phyloP scores from a whole-genome alignment of 2,113 vertebrate genomes.

The Takifugu bimaculatus region DNA sequence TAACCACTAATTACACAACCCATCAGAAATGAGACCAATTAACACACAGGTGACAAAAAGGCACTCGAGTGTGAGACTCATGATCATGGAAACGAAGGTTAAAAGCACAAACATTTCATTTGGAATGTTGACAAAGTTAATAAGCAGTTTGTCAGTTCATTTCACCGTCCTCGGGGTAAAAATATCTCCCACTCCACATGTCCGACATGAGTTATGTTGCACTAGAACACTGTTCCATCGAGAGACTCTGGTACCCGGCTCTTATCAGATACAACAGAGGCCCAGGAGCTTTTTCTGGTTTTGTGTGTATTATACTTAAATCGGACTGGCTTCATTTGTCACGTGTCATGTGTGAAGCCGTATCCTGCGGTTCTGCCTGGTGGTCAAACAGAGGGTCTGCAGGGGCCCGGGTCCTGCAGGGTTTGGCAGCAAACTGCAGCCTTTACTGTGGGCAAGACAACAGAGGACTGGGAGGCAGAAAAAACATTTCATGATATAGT shows the following conservation, averaged over 20 bases:
- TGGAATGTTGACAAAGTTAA: neutral
- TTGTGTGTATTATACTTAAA: conserved; percentile 41
- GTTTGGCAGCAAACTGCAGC: neutral
- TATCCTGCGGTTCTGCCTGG: conserved; percentile 40
- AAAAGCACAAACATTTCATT: neutral
- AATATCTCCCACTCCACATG: conserved; percentile 15
- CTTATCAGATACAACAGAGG: conserved; percentile 49
- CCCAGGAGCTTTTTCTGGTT: conserved; percentile 9
- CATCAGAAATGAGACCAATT: conserved; percentile 49
- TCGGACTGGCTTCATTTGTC: conserved; percentile 37
- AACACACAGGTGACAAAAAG: conserved; percentile 14
- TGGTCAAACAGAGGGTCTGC: conserved; percentile 30
- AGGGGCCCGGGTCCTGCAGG: neutral
- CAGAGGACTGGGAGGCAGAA: neutral
- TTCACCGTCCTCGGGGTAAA: neutral
- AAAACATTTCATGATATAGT: neutral
- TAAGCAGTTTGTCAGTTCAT: conserved; percentile 4
- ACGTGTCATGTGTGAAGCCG: conserved; percentile 43
- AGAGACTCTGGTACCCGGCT: conserved; percentile 10
- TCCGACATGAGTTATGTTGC: conserved; percentile 45
- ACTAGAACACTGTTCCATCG: neutral
- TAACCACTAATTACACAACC: conserved; percentile 50
- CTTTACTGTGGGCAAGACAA: conserved; percentile 24
- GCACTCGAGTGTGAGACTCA: neutral
- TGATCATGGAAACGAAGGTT: conserved; percentile 5